A percentile compares a stretch with the other conserved stretches of the same genome.
These are phyloP conservation scores for Calliopsis andreniformis DNA, from an alignment of 1,140 invertebrate species.

Conservation along the genomic window DNA sequence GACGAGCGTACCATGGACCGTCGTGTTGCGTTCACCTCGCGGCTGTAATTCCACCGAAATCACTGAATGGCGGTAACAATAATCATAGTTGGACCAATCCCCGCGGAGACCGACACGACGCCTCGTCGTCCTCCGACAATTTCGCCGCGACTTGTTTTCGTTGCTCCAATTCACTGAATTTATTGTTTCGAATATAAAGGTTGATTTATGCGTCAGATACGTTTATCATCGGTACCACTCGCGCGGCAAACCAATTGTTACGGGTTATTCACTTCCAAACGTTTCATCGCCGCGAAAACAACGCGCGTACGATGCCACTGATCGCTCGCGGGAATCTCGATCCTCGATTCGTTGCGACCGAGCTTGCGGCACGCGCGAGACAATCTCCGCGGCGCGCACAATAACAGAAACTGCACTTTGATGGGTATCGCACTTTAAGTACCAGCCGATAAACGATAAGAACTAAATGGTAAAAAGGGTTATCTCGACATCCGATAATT, in stretches of 20 bases:
- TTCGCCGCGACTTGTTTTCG: constrained; percentile 29
- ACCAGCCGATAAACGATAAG: constrained; percentile 55
- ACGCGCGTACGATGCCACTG: constrained; percentile 11
- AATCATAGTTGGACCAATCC: constrained; percentile 7
- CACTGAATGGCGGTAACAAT: constrained; percentile 18
- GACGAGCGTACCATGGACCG: too few relatives aligned
- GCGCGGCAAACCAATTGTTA: constrained; percentile 10
- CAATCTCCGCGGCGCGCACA: background rate
- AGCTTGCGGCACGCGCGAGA: too few relatives aligned
- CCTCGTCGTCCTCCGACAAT: background rate
- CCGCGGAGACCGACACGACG: background rate
- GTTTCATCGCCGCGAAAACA: constrained; percentile 4
- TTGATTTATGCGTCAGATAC: constrained; percentile 39
- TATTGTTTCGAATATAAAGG: constrained; percentile 22
- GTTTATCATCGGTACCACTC: constrained; percentile 49
- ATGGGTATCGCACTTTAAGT: constrained; percentile 46
- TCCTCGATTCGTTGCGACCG: background rate
- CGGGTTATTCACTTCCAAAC: constrained; percentile 18
- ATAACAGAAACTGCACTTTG: constrained; percentile 40
- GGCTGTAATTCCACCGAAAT: background rate
- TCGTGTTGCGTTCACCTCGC: too few relatives aligned
- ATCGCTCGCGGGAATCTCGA: constrained; percentile 19
- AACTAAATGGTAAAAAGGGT: constrained; percentile 34
- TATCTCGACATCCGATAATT: constrained; percentile 46
- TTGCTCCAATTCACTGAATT: constrained; percentile 6